Evolutionary conservation across 2,888 invertebrate species (phyloP).

Genomic region (Ectemnius continuus): DNA sequence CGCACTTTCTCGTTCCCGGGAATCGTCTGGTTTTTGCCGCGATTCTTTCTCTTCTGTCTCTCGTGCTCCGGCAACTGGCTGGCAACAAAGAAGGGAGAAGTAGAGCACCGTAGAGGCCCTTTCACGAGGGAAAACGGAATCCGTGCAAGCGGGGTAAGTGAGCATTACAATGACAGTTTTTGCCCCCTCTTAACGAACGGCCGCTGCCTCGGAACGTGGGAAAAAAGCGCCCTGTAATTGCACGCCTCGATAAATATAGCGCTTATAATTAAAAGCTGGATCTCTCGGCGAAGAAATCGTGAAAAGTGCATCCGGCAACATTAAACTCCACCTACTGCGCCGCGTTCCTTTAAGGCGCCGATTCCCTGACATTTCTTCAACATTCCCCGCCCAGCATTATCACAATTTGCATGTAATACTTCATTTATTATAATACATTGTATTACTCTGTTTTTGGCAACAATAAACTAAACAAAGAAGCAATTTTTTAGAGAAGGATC

Average conservation of each 20-base stretch:
- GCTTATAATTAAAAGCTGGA: too few species aligned
- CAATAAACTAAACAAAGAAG: too few species aligned
- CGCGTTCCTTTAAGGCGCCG: too few species aligned
- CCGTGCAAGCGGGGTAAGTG: constrained; percentile 24
- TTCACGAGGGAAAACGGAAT: constrained; percentile 11
- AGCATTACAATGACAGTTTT: constrained; percentile 21
- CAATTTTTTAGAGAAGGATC: background rate
- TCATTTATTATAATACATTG: too few species aligned
- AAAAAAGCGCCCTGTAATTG: constrained; percentile 14
- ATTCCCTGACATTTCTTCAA: too few species aligned
- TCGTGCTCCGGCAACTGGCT: constrained; percentile 19
- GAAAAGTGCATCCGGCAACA: too few species aligned
- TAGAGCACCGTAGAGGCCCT: constrained; percentile 10
- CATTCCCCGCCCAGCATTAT: too few species aligned
- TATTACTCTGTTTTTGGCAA: too few species aligned
- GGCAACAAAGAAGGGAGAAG: constrained; percentile 9
- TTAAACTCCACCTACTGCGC: too few species aligned
- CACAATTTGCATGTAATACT: too few species aligned
- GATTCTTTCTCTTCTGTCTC: constrained; percentile 2
- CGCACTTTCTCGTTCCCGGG: constrained; percentile 57
- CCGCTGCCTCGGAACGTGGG: background rate
- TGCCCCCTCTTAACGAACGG: constrained; percentile 2
- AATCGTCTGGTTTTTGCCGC: constrained; percentile 33
- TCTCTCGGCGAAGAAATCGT: too few species aligned
- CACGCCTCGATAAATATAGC: too few species aligned